A percentile compares a stretch with the other conserved stretches of the same genome.
phyloP scores from a whole-genome alignment of 2,888 invertebrate genomes.

The Cryptocheilus praepositus region DNA sequence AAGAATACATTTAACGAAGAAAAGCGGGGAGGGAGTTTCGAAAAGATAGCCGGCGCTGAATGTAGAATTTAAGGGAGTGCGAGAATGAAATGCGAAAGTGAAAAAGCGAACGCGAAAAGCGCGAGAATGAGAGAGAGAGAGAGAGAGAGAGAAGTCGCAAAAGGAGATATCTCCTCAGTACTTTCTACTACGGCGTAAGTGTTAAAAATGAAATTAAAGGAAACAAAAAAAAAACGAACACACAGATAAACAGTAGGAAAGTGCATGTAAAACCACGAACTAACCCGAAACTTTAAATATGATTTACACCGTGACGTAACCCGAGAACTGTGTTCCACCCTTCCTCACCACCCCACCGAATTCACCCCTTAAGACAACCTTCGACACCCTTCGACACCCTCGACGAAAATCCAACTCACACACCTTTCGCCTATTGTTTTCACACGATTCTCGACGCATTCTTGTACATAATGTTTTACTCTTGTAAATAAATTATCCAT shows the following conservation, averaged over 20 bases:
- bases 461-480: constrained; percentile 75
- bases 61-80: too few species aligned
- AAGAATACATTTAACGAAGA: constrained; percentile 23
- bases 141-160: constrained; percentile 15
- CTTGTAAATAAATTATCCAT: constrained; percentile 74
- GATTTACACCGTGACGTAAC: constrained; percentile 44
- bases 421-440: constrained; percentile 49
- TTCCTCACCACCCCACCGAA: constrained; percentile 20
- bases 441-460: constrained; percentile 62
- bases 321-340: constrained; percentile 45
- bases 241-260: constrained; percentile 31
- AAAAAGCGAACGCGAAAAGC: constrained; percentile 10
- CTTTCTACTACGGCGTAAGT: constrained; percentile 52
- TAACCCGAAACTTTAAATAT: constrained; percentile 37
- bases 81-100: too few species aligned
- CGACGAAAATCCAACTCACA: background rate
- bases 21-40: background rate
- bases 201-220: constrained; percentile 38
- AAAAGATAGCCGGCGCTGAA: too few species aligned
- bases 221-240: constrained; percentile 28
- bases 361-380: background rate
- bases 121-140: constrained; percentile 7
- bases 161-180: constrained; percentile 34
- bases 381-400: constrained; percentile 9
- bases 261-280: constrained; percentile 39